Evolutionary conservation across 2,888 invertebrate genomes (phyloP).

Genomic region (Rambutsinella grinnellia): DNA sequence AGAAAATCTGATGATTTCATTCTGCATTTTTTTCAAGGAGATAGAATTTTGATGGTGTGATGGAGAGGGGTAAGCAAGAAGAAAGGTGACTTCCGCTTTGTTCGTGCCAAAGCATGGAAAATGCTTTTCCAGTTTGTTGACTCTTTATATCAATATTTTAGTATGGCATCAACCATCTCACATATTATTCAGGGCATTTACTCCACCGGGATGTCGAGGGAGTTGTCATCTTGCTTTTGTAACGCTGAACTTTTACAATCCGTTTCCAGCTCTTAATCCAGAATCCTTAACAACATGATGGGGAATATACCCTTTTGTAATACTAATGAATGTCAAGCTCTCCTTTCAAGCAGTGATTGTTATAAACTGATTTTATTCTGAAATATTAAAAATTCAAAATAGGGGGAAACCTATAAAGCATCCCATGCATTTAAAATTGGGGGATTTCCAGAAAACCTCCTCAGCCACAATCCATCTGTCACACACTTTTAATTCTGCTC

Average conservation of each 20-base stretch:
- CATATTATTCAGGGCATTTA: too few relatives aligned
- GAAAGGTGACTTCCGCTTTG: conserved; percentile 4
- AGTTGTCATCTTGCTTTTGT: background rate
- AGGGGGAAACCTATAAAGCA: background rate
- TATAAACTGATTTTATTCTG: background rate
- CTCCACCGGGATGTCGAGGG: background rate
- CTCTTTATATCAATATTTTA: conserved; percentile 4
- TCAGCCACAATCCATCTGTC: conserved; percentile 8
- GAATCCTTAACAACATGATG: background rate
- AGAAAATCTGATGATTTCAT: background rate
- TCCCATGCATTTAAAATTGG: background rate
- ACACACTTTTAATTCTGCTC: background rate
- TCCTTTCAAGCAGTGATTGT: background rate
- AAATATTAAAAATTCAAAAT: background rate
- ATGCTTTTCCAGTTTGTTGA: conserved; percentile 1
- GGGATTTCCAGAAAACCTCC: background rate
- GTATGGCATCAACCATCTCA: background rate
- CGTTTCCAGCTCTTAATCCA: background rate
- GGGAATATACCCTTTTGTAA: background rate
- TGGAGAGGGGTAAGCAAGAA: too few relatives aligned
- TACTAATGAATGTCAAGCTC: background rate
- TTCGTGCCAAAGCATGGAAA: background rate
- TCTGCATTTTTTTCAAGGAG: background rate
- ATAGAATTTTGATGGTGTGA: too few relatives aligned
- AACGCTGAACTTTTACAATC: background rate